These are phyloP conservation scores for Sisyra terminalis DNA, from an alignment of 2,888 invertebrate genomes.

Conservation along the genomic window DNA sequence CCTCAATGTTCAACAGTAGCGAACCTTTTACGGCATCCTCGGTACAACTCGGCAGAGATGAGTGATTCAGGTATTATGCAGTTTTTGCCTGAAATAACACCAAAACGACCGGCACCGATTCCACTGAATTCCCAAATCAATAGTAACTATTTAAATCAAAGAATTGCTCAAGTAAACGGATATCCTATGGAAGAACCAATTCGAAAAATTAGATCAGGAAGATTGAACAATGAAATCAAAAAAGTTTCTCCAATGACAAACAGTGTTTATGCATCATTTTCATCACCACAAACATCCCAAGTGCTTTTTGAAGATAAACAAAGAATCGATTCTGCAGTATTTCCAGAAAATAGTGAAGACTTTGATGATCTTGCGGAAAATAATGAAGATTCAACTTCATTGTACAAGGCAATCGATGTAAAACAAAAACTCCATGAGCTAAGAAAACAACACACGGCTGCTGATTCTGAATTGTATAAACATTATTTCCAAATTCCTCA, in stretches of 20 bases:
- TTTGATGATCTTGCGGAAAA: too few relatives aligned
- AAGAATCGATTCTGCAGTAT: too few relatives aligned
- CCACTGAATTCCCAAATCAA: too few relatives aligned
- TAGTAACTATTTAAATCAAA: background rate
- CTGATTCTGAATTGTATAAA: slow-evolving; percentile 6
- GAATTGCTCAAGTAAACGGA: background rate
- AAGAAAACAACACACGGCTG: slow-evolving; percentile 6
- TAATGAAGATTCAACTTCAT: slow-evolving; percentile 2
- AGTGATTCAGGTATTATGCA: slow-evolving; percentile 8
- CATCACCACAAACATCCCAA: too few relatives aligned
- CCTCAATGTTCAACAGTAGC: slow-evolving; percentile 9
- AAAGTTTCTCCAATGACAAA: too few relatives aligned
- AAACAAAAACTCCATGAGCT: slow-evolving; percentile 7
- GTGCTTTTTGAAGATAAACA: too few relatives aligned
- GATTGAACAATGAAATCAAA: too few relatives aligned
- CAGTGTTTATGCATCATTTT: too few relatives aligned
- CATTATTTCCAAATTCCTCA: slow-evolving; percentile 7
- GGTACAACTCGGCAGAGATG: slow-evolving; percentile 7
- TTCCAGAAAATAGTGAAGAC: too few relatives aligned
- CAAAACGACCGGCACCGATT: background rate
- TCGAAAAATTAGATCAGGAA: too few relatives aligned
- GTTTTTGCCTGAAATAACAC: slow-evolving; percentile 10
- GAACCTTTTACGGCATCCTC: slow-evolving; percentile 9
- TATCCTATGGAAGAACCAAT: too few relatives aligned
- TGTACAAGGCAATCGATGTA: slow-evolving; percentile 8